Base-by-base conservation (phyloP, 2,888 invertebrate genomes). In the Heliconius sara region DNA sequence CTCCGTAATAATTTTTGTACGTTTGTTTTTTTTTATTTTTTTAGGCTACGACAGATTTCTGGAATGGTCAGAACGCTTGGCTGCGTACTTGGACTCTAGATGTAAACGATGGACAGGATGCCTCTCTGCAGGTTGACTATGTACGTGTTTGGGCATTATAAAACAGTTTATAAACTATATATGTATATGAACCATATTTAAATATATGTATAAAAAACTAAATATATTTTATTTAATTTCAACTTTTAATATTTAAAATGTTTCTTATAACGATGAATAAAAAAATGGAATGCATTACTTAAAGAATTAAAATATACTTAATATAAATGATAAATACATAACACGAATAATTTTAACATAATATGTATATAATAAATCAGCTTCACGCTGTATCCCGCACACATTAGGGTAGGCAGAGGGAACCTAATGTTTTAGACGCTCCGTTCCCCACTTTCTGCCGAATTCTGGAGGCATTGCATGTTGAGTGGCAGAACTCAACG, bases 81-180 rank as follows among this genome's bases (percentile, higher is more conserved):
- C 87, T 96, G 57, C 94, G 96, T 0, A 96, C 96, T 0, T 97
- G 96, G 96, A 93, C 95, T 83, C 85, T 95, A 43, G 87, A 93
- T 83, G 87, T 88, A 22, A 96, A 96, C 76, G 91, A 93, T 30
- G 94, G 94, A 65, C 95, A 95, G 81, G 95, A 96, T 82, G 95
- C 96, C 0, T 96, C 96, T 3, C 88, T 97, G 47, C 95, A 96
- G 88, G 95, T 97, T 19, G 97, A 97, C 91, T 97, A 97, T 86
- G 96, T 97, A 79, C 94, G 95, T 82, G 95, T 97, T 30, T 97
- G 96, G 96, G 96, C 96, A 67, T 87, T 96, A 80, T 96, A 95
- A 76, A 75, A 19, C 70, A 65, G 7, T 34, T 22, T 57, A 19
- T 66, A 25, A 34, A 5, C 34, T 27, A 63, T 27, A 1, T 57